A percentile compares a stretch with the other conserved stretches of the same genome.
These are phyloP conservation scores for Acipenser ruthenus DNA, from an alignment of 2,797 vertebrate genomes.

Conservation along the genomic window DNA sequence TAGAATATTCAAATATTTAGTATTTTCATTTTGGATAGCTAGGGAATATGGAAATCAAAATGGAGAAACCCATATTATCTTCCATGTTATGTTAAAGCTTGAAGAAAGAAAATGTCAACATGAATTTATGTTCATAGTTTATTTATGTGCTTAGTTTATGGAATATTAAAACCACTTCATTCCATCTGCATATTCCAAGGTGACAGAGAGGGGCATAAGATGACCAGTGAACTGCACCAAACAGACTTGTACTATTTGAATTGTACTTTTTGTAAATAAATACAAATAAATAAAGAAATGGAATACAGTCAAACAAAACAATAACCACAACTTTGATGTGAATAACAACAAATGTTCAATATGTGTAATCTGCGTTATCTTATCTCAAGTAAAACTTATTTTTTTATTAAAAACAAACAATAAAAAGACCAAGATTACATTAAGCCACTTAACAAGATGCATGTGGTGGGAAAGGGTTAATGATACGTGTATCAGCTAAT, in stretches of 20 bases:
- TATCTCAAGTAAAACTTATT: too few species aligned
- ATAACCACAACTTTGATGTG: too few species aligned
- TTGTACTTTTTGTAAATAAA: too few species aligned
- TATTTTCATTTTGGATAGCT: constrained; percentile 21
- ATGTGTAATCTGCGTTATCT: too few species aligned
- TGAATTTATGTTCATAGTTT: not conserved
- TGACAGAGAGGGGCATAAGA: not conserved
- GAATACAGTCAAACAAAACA: too few species aligned
- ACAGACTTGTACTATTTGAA: too few species aligned
- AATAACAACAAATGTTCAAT: too few species aligned
- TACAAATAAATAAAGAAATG: too few species aligned
- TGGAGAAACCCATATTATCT: constrained; percentile 4
- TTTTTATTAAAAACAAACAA: not conserved
- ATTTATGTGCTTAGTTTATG: constrained; percentile 14
- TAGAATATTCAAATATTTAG: constrained; percentile 15
- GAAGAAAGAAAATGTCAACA: constrained; percentile 1
- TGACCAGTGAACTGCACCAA: not conserved
- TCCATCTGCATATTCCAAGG: not conserved
- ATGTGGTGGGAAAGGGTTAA: constrained; percentile 64
- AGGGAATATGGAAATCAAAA: constrained; percentile 18
- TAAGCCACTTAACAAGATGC: constrained; percentile 34
- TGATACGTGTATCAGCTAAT: constrained; percentile 70
- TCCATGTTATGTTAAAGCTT: constrained; percentile 3
- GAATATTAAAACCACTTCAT: constrained; percentile 6
- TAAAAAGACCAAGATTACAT: constrained; percentile 28